Evolutionary conservation across 1,140 invertebrate genomes (phyloP).

Genomic region (Drosophila ananassae): DNA sequence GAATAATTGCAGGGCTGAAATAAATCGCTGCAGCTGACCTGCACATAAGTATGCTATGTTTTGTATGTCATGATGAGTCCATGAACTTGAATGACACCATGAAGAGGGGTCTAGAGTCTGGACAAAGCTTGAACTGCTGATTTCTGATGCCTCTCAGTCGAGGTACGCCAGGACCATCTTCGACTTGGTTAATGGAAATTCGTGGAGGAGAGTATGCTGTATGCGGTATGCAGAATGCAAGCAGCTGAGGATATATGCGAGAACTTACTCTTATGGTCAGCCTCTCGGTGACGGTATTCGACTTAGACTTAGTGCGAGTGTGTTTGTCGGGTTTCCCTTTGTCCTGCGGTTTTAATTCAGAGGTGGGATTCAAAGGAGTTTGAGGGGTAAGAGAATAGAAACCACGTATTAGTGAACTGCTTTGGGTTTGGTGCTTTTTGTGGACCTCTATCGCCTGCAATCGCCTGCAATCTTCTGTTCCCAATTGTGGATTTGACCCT

Average conservation of each 20-base stretch:
- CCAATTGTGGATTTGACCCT: neutral
- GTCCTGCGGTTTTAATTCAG: constrained; percentile 45
- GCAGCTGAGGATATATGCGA: constrained; percentile 18
- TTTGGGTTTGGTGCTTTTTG: neutral
- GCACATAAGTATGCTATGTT: neutral
- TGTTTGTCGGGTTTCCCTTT: constrained; percentile 48
- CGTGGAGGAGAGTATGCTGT: constrained; percentile 27
- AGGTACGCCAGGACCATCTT: neutral
- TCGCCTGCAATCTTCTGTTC: neutral
- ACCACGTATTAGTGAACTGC: constrained; percentile 30
- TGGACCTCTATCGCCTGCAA: neutral
- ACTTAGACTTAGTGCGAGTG: constrained; percentile 42
- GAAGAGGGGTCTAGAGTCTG: too few relatives aligned
- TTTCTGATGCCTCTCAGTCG: constrained; percentile 28
- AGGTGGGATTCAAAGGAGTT: neutral
- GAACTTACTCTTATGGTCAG: constrained; percentile 70
- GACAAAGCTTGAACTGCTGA: constrained; percentile 41
- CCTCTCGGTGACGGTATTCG: constrained; percentile 63
- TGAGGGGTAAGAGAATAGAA: constrained; percentile 34
- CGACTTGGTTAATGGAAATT: constrained; percentile 48
- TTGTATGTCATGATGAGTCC: too few relatives aligned
- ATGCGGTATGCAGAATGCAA: constrained; percentile 43
- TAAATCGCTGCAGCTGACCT: neutral
- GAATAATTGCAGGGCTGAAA: too few relatives aligned
- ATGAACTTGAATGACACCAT: too few relatives aligned